These are phyloP conservation scores for Heliconius himera DNA, from an alignment of 1,140 invertebrate species.

Conservation along the genomic window DNA sequence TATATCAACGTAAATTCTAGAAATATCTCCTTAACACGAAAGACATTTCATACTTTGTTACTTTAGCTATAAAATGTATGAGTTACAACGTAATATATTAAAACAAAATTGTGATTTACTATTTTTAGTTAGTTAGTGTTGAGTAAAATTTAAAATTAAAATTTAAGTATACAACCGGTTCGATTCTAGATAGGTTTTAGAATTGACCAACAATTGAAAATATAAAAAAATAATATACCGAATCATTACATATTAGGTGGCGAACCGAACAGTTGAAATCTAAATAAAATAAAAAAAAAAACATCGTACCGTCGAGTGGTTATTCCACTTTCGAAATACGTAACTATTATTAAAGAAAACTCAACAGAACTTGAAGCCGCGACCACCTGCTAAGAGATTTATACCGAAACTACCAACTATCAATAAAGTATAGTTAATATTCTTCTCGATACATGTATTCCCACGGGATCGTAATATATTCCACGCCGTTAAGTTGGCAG, in stretches of 20 bases:
- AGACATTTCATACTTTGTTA: neutral
- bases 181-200: neutral
- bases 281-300: no score
- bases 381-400: slow-evolving; percentile 14
- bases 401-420: neutral
- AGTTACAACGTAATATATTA: neutral
- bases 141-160: neutral
- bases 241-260: no score
- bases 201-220: no score
- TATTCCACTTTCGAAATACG: neutral
- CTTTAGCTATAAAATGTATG: neutral
- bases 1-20: neutral
- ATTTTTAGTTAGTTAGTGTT: neutral
- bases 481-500: neutral
- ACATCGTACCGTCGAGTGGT: no score
- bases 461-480: slow-evolving; percentile 8
- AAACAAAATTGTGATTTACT: slow-evolving; percentile 1
- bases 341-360: neutral
- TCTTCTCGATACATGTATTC: neutral
- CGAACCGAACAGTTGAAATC: no score
- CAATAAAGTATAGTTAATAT: slow-evolving; percentile 11
- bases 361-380: neutral
- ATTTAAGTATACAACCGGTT: neutral
- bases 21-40: no score
- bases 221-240: no score